Conservation (phyloP, 2,113 vertebrate species). For the Chroicocephalus ridibundus region DNA sequence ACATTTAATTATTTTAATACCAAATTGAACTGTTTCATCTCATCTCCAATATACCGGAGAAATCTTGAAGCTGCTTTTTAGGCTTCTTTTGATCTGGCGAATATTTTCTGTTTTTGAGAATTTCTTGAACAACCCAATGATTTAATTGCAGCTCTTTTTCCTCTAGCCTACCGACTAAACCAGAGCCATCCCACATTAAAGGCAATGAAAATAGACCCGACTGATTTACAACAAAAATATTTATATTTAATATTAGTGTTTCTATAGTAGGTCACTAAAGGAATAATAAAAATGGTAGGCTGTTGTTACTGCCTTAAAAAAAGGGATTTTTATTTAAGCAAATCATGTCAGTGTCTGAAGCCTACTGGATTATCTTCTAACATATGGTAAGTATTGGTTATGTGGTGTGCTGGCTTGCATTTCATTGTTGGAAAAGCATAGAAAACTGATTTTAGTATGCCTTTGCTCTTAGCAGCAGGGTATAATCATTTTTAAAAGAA, state of each 20-base stretch:
- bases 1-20: constrained; percentile 42
- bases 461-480: constrained; percentile 67
- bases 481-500: constrained; percentile 72
- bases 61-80: constrained; percentile 29
- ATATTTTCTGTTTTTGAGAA: constrained; percentile 27
- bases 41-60: constrained; percentile 35
- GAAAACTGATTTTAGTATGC: constrained; percentile 69
- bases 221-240: constrained; percentile 42
- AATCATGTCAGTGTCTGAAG: constrained; percentile 67
- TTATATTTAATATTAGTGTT: constrained; percentile 45
- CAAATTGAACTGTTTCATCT: constrained; percentile 41
- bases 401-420: constrained; percentile 58
- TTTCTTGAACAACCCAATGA: constrained; percentile 28
- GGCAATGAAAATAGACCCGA: constrained; percentile 1
- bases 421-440: constrained; percentile 68
- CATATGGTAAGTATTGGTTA: constrained; percentile 62
- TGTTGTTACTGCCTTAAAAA: constrained; percentile 52
- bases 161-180: background rate
- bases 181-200: background rate
- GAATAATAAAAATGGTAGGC: constrained; percentile 39
- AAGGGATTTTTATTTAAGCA: constrained; percentile 60
- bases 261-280: constrained; percentile 39
- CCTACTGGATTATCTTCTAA: constrained; percentile 67
- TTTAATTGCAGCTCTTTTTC: constrained; percentile 47
- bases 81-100: constrained; percentile 34